Evolutionary conservation across 1,140 invertebrate species (phyloP).

Genomic region (Pseudoatta argentina): DNA sequence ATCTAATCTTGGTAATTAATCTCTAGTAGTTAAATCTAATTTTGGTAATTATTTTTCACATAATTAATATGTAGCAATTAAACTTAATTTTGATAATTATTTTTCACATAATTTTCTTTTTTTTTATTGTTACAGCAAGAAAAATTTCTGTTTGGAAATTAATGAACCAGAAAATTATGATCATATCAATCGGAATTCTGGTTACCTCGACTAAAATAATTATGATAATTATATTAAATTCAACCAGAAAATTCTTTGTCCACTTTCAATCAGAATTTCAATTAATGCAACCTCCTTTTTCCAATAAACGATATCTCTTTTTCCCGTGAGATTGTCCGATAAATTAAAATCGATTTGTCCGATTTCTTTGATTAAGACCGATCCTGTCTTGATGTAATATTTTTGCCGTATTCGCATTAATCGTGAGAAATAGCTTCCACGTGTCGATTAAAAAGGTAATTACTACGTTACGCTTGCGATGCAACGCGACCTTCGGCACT

Average conservation of each 20-base stretch:
- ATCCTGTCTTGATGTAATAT: conserved; percentile 51
- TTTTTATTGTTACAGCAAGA: too few species aligned
- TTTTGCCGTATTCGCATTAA: conserved; percentile 61
- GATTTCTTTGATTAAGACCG: too few species aligned
- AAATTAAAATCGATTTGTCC: conserved; percentile 47
- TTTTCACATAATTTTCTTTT: background rate
- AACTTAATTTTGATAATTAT: background rate
- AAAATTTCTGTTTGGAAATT: too few species aligned
- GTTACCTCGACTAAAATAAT: too few species aligned
- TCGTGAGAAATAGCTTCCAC: conserved; percentile 71
- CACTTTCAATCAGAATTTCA: too few species aligned
- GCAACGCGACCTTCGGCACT: conserved; percentile 68
- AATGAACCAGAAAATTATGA: too few species aligned
- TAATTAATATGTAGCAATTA: background rate
- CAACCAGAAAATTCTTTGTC: too few species aligned
- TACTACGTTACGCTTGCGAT: conserved; percentile 71
- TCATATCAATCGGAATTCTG: too few species aligned
- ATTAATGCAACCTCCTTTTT: too few species aligned
- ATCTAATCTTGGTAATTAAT: background rate
- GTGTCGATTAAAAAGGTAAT: conserved; percentile 73
- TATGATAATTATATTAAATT: too few species aligned
- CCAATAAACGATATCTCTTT: background rate
- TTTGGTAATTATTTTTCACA: background rate
- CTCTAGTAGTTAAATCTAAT: background rate
- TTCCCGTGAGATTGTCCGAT: background rate